Evolutionary conservation across 1,140 invertebrate genomes (phyloP).

Genomic region (Drosophila repleta): DNA sequence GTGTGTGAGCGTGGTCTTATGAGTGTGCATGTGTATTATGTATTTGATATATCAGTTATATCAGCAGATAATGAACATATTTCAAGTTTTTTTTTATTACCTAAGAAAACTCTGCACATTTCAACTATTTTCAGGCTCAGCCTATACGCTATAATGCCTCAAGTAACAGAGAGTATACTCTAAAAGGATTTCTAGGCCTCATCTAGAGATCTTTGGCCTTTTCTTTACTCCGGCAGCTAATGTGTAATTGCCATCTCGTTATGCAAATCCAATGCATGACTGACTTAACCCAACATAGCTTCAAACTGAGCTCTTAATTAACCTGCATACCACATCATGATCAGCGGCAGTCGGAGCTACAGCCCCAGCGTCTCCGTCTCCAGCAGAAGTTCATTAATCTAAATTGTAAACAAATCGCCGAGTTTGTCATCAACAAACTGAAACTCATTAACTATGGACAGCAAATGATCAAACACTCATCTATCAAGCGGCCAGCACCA

Average conservation of each 20-base stretch:
- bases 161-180: too few relatives aligned
- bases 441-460: slow-evolving; percentile 34
- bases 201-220: too few relatives aligned
- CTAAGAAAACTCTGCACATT: too few relatives aligned
- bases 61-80: too few relatives aligned
- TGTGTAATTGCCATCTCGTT: not conserved
- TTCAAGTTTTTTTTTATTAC: too few relatives aligned
- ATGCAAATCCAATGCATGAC: slow-evolving; percentile 4
- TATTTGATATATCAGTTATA: too few relatives aligned
- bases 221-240: too few relatives aligned
- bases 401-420: slow-evolving; percentile 46
- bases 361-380: not conserved
- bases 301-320: slow-evolving; percentile 28
- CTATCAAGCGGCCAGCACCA: not conserved
- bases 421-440: slow-evolving; percentile 28
- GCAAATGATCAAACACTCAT: not conserved
- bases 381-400: slow-evolving; percentile 30
- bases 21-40: not conserved
- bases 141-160: not conserved
- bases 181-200: too few relatives aligned
- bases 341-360: not conserved
- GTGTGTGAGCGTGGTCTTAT: not conserved
- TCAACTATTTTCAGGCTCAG: too few relatives aligned
- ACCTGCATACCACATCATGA: slow-evolving; percentile 19
- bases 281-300: not conserved